These are phyloP conservation scores for Camponotus floridanus DNA, from an alignment of 1,140 invertebrate species.

Conservation along the genomic window DNA sequence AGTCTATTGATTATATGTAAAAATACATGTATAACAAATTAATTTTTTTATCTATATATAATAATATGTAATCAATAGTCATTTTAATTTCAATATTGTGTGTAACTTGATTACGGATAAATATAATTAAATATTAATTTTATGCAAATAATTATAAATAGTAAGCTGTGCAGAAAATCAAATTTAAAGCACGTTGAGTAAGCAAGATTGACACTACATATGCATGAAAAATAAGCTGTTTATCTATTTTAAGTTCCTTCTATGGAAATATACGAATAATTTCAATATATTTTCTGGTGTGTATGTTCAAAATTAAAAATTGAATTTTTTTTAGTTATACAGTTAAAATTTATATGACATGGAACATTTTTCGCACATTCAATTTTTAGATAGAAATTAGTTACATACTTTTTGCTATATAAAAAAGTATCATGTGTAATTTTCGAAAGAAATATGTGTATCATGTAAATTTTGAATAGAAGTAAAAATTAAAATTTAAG, in stretches of 20 bases:
- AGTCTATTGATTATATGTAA: neutral
- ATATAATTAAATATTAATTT: constrained; percentile 13
- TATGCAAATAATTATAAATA: constrained; percentile 5
- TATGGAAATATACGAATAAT: neutral
- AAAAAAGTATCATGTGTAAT: neutral
- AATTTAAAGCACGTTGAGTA: neutral
- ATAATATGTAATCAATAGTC: too few relatives aligned
- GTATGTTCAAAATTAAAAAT: too few relatives aligned
- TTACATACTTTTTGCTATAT: too few relatives aligned
- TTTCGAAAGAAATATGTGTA: neutral
- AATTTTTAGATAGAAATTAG: too few relatives aligned
- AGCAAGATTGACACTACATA: neutral
- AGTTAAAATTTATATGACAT: too few relatives aligned
- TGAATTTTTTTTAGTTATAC: too few relatives aligned
- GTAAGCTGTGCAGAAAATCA: constrained; percentile 7
- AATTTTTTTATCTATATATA: neutral
- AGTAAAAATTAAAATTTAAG: neutral
- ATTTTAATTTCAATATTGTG: too few relatives aligned
- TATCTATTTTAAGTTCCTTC: neutral
- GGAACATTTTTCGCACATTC: too few relatives aligned
- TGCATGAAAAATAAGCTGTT: constrained; percentile 12
- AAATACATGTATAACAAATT: neutral
- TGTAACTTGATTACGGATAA: neutral
- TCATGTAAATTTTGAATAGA: neutral
- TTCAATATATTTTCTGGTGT: neutral